Evolutionary conservation across 2,888 invertebrate genomes (phyloP).

Genomic region (Pherbina coryleti): DNA sequence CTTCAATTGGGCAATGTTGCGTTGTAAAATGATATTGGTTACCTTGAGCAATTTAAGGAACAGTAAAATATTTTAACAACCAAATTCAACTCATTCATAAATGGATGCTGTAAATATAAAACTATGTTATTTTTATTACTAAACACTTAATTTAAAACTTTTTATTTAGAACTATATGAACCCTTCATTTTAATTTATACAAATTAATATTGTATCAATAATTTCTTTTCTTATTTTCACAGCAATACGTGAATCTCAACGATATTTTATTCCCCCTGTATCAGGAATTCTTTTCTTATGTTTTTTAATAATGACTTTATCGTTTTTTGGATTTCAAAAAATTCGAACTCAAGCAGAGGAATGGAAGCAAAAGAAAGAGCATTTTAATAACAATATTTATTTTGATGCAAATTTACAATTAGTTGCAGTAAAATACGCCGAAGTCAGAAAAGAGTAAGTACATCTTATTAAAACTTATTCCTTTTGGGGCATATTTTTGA

Average conservation of each 20-base stretch:
- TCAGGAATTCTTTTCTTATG: constrained; percentile 59
- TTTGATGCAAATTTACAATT: constrained; percentile 41
- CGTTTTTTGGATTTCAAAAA: constrained; percentile 67
- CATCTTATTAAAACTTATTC: too few relatives aligned
- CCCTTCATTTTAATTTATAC: neutral
- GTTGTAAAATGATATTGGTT: too few relatives aligned
- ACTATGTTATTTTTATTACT: too few relatives aligned
- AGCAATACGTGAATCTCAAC: constrained; percentile 67
- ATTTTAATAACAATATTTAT: constrained; percentile 42
- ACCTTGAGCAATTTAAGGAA: too few relatives aligned
- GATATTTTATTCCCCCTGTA: constrained; percentile 68
- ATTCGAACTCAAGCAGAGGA: constrained; percentile 52
- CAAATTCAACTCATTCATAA: too few relatives aligned
- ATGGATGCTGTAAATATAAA: too few relatives aligned
- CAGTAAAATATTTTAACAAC: too few relatives aligned
- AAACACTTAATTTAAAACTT: too few relatives aligned
- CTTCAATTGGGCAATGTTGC: too few relatives aligned
- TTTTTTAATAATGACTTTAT: constrained; percentile 58
- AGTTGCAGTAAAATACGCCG: constrained; percentile 60
- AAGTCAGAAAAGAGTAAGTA: constrained; percentile 65
- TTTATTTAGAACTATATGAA: too few relatives aligned
- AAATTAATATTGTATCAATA: neutral
- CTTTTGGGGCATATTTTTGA: too few relatives aligned
- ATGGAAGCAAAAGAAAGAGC: constrained; percentile 40
- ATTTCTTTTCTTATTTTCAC: constrained; percentile 37